Percentiles rank a stretch among this genome's conserved stretches.
These are phyloP conservation scores for Perithous albicinctus DNA, from an alignment of 2,888 invertebrate genomes.

Conservation along the genomic window DNA sequence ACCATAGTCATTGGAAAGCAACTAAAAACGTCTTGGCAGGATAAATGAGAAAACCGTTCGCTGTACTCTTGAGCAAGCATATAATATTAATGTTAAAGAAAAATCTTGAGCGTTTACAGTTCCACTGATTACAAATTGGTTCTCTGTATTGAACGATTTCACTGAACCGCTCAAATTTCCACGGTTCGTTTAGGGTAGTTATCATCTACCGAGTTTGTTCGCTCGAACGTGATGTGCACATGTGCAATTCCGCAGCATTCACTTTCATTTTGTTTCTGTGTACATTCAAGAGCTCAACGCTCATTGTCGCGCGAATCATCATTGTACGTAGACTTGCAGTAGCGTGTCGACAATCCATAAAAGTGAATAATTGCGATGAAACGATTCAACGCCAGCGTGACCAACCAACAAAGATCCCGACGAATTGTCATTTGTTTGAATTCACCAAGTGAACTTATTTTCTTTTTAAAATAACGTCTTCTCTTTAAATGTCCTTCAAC, in stretches of 20 bases:
- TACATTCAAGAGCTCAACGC: background rate
- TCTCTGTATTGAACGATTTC: background rate
- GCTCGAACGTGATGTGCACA: background rate
- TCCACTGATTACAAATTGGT: background rate
- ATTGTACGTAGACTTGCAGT: background rate
- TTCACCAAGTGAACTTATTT: background rate
- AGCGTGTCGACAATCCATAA: background rate
- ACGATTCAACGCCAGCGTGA: slow-evolving; percentile 28
- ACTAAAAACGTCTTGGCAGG: background rate
- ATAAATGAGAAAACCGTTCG: background rate
- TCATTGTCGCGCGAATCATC: background rate
- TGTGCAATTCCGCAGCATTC: background rate
- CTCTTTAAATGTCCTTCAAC: no score
- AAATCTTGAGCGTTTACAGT: background rate
- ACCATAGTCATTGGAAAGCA: background rate
- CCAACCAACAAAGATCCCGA: slow-evolving; percentile 17
- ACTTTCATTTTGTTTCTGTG: background rate
- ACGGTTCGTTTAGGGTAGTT: background rate
- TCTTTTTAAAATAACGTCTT: background rate
- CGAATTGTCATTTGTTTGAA: background rate
- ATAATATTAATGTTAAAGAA: background rate
- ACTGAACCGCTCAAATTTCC: background rate
- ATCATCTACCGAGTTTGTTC: background rate
- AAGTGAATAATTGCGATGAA: background rate
- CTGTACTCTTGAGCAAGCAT: no score